Conservation (phyloP, 2,888 invertebrate genomes). For the Bellardia pandia region DNA sequence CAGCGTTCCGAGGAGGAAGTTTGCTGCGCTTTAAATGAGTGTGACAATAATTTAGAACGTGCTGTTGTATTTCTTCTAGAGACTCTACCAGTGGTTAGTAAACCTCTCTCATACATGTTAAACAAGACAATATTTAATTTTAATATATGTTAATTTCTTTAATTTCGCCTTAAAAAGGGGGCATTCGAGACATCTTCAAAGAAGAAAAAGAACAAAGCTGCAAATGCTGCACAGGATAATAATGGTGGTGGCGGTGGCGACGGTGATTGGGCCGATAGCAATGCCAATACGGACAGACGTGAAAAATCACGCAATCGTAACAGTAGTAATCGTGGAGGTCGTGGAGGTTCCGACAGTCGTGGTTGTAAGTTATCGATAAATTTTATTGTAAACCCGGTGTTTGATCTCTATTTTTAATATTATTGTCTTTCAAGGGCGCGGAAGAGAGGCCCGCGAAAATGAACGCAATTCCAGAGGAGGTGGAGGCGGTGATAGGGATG, state of each 20-base stretch:
- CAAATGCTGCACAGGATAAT: constrained; percentile 85
- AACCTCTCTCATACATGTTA: neutral
- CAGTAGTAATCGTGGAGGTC: constrained; percentile 83
- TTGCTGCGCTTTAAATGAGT: constrained; percentile 95
- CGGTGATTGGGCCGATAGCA: constrained; percentile 83
- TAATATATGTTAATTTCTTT: no score
- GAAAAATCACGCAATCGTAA: constrained; percentile 84
- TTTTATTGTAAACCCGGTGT: neutral
- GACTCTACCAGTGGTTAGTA: constrained; percentile 83
- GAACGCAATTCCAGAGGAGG: constrained; percentile 85
- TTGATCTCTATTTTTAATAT: neutral
- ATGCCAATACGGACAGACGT: constrained; percentile 82
- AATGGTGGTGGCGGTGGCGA: constrained; percentile 84
- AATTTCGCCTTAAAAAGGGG: constrained; percentile 84
- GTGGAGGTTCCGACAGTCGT: constrained; percentile 85
- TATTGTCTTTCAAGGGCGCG: constrained; percentile 84
- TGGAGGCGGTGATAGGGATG: constrained; percentile 75
- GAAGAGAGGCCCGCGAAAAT: constrained; percentile 88
- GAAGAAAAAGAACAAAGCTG: constrained; percentile 93
- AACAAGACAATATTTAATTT: neutral
- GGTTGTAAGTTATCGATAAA: constrained; percentile 83
- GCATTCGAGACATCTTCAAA: constrained; percentile 94
- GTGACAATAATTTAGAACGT: constrained; percentile 93
- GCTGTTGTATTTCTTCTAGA: constrained; percentile 85
- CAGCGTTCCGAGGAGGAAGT: constrained; percentile 95